Evolutionary conservation across 1,140 invertebrate genomes (phyloP), one percentile per base, ranked within the genome.

Genomic region (Drosophila littoralis): DNA sequence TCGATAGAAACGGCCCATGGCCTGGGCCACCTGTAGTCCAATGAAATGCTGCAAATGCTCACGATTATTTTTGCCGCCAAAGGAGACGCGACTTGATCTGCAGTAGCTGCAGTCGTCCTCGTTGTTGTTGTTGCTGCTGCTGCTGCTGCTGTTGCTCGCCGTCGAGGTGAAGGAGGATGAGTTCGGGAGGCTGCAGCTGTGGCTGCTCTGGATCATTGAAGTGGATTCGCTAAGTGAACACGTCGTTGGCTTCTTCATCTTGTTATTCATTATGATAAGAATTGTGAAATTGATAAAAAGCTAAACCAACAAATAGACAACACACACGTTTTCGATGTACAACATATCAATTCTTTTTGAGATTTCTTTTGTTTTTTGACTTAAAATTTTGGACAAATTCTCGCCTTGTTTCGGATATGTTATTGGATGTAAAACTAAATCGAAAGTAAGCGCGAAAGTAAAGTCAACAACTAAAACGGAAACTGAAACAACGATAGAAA

Each of bases 1-100:
- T 0, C 22, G 35, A 59, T 59, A 43, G 10, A 59, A 59, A 6
- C 35, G 38, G 1, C 45, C 55, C 55, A 59, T 59, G 12, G 55
- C 22, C 0, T 12, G 8, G 1, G 33, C 13, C 15, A 55, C 52
- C 7, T 40, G n/a, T 2, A 22, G 2, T 2, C 1, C 17, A 2
- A 42, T 13, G 40, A 28, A 2, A 7, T 40, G 55, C 15, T 57
- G 5, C 38, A 50, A 15, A 0, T 10, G 9, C 5, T 48, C 4
- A 1, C 22, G 17, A 10, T 6, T 10, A 1, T 12, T n/a, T 5
- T 8, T 6, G 17, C 6, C 1, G 46, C 5, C 1, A 12, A 12
- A 10, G 10, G 13, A 5, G 0, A 42, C 1, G 9, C n/a, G 1
- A 22, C 22, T 22, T 2, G 6, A 6, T 1, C 6, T n/a, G 12